phyloP scores from a whole-genome alignment of 2,113 vertebrate species.

The Mastomys natalensis region DNA sequence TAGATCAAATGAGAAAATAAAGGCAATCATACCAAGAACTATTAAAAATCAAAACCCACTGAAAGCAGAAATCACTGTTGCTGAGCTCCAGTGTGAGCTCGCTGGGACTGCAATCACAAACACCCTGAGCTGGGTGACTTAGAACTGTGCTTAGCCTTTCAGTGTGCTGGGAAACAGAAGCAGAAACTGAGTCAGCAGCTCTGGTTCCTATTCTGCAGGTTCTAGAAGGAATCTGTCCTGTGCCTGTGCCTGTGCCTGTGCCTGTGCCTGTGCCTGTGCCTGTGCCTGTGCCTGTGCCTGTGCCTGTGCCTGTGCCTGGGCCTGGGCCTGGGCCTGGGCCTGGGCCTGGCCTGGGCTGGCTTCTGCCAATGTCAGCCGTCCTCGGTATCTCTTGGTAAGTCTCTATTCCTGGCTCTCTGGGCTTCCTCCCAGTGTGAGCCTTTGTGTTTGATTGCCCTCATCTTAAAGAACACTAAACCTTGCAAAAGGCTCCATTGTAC shows the following conservation, averaged over 20 bases:
- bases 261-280: background rate
- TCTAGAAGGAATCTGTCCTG: background rate
- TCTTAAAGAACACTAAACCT: background rate
- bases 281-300: too few relatives aligned
- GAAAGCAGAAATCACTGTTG: background rate
- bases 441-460: too few relatives aligned
- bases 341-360: too few relatives aligned
- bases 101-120: background rate
- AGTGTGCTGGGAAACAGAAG: background rate
- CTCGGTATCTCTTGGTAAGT: background rate
- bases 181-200: background rate
- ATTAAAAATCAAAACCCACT: background rate
- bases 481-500: background rate
- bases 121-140: background rate
- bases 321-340: too few relatives aligned
- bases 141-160: background rate
- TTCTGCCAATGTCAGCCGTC: background rate
- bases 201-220: background rate
- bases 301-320: too few relatives aligned
- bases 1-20: constrained; percentile 19
- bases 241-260: too few relatives aligned
- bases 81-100: background rate
- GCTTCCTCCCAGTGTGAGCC: background rate
- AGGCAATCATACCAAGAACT: background rate
- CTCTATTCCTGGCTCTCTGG: background rate